phyloP scores from a whole-genome alignment of 1,140 invertebrate genomes.

The Camponotus pennsylvanicus region DNA sequence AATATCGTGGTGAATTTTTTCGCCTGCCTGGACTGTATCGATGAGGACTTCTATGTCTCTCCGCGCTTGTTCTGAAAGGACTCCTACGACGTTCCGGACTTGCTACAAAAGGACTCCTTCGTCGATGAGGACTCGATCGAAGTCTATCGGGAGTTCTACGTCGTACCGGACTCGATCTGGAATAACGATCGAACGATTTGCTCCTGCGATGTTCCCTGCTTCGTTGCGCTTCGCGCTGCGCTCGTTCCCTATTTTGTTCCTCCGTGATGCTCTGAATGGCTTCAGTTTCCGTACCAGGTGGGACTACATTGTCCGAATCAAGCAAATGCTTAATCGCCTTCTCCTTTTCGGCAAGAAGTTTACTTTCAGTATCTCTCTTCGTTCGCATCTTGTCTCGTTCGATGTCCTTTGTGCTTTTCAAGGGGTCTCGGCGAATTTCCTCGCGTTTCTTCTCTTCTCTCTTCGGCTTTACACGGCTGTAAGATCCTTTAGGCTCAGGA shows the following conservation, averaged over 20 bases:
- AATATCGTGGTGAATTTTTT: conserved; percentile 65
- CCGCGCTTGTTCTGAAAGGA: conserved; percentile 52
- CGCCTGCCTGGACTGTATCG: conserved; percentile 73
- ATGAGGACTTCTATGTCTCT: conserved; percentile 73
- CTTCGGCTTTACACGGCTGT: conserved; percentile 71
- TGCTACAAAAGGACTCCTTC: conserved; percentile 71
- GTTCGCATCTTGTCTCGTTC: conserved; percentile 83
- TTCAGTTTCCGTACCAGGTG: conserved; percentile 84
- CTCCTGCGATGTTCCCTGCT: conserved; percentile 76
- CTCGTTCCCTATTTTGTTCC: conserved; percentile 75
- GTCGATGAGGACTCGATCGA: conserved; percentile 76
- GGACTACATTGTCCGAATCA: conserved; percentile 84
- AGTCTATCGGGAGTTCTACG: conserved; percentile 75
- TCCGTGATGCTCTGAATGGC: conserved; percentile 82
- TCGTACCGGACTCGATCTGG: conserved; percentile 72
- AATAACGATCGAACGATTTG: conserved; percentile 68
- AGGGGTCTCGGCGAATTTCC: conserved; percentile 80
- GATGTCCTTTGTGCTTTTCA: conserved; percentile 84
- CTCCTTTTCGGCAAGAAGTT: conserved; percentile 84
- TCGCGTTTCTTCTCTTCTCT: conserved; percentile 80
- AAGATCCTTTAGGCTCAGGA: conserved; percentile 65
- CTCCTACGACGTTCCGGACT: conserved; percentile 75
- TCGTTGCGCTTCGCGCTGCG: conserved; percentile 61
- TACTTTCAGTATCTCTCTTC: conserved; percentile 82
- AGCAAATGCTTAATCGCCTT: conserved; percentile 84